phyloP scores from a whole-genome alignment of 2,113 vertebrate species.

The Tyto alba region DNA sequence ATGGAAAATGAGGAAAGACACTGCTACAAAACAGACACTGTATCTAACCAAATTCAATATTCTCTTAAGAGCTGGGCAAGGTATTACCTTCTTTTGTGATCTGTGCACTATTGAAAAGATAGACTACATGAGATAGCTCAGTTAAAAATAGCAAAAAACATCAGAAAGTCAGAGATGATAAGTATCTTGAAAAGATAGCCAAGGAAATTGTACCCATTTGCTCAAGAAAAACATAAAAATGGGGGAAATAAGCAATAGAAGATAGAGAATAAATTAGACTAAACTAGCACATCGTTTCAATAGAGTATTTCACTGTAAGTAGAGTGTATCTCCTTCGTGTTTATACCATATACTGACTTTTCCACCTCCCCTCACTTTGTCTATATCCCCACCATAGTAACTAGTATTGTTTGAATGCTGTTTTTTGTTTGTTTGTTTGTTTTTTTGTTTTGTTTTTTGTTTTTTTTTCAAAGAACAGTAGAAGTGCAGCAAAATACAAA shows the following conservation, averaged over 20 bases:
- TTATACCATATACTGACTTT: accelerated
- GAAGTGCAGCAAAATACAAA: not conserved
- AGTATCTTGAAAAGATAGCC: not conserved
- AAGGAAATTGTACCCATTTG: slow-evolving; percentile 7
- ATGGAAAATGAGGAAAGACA: not conserved
- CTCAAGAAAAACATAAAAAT: not conserved
- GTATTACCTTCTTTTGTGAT: slow-evolving; percentile 18
- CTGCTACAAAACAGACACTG: not conserved
- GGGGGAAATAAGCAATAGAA: not conserved
- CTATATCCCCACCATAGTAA: not conserved
- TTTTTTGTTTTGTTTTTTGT: not conserved
- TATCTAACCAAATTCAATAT: slow-evolving; percentile 61
- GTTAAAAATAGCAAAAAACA: slow-evolving; percentile 36
- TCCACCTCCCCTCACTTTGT: not conserved
- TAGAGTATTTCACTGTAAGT: not conserved
- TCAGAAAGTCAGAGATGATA: not conserved
- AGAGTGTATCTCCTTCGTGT: not conserved
- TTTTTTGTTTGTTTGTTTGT: not conserved
- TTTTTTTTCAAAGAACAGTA: not conserved
- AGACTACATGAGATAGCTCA: not conserved
- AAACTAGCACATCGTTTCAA: not conserved
- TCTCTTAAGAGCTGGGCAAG: slow-evolving; percentile 42
- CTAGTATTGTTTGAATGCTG: not conserved
- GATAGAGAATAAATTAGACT: not conserved
- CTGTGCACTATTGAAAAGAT: slow-evolving; percentile 20